Evolutionary conservation across 1,140 invertebrate species (phyloP), one percentile per base, ranked within the genome.

Genomic region (Hydropsyche tenuis): DNA sequence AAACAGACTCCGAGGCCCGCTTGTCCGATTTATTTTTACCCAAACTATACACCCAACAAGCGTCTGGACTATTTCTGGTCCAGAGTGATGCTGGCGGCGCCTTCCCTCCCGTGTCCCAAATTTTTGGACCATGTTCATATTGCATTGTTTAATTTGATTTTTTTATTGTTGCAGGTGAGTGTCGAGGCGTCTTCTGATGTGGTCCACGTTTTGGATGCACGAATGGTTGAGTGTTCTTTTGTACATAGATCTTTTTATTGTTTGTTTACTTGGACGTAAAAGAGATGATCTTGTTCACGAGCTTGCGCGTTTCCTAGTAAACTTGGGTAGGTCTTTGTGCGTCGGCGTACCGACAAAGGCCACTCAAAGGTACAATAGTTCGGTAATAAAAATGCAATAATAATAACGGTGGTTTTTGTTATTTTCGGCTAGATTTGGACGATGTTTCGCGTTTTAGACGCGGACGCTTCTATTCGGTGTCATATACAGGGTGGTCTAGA

Each of bases 51-150:
- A 60, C 48, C 27, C 22, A 45, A 43, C 43, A 23, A 30, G 48
- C 51, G 68, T 70, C 68, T 70, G 48, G 68, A 70, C 68, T 70
- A 70, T 70, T 70, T 70, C 68, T 70, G 68, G 9, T 37, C 48
- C 48, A 37, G 14, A 23, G 23, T 12, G 30, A 56, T 14, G 42
- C 30, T 70, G 68, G 51, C 68, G 68, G 23, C 68, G 48, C 48
- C 27, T 70, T 27, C 51, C 48, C 65, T 22, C 45, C 48, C 65
- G 12, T n/a, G 20, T 68, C 45, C 18, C 65, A 48, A 48, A 45
- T 48, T 20, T 62, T 25, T 64, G 27, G 16, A 23, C 7, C 7
- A 60, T 22, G 14, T 60, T 11, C 18, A 48, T 48, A 48, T 48
- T 37, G 3, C 30, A 37, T 37, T 37, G 30, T 37, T 48, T n/a